Conservation (phyloP, 1,140 invertebrate species). For the Himalopsyche phryganea region DNA sequence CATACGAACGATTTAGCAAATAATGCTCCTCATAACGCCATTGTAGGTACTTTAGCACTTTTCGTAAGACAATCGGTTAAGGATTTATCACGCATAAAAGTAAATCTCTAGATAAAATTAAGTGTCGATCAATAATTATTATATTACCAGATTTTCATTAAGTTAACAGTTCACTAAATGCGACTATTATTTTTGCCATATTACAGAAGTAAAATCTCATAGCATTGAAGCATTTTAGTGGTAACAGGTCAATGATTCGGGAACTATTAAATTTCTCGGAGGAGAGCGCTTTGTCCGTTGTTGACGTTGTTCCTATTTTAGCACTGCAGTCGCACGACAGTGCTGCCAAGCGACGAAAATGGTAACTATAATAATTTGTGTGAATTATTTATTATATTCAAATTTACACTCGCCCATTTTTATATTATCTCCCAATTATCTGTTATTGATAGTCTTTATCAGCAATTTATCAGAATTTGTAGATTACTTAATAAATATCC, state of each 20-base stretch:
- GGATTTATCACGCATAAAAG: conserved; percentile 26
- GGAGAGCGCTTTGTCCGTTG: background rate
- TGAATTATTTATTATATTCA: no score
- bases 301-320: background rate
- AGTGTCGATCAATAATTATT: conserved; percentile 12
- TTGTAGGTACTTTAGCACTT: conserved; percentile 16
- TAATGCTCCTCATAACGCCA: conserved; percentile 18
- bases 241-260: conserved; percentile 27
- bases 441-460: no score
- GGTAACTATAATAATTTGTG: background rate
- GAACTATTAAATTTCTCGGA: conserved; percentile 21
- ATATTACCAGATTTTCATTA: conserved; percentile 55
- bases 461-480: no score
- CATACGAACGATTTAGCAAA: background rate
- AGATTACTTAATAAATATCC: no score
- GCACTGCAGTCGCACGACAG: background rate
- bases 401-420: no score
- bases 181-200: conserved; percentile 53
- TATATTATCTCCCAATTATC: no score
- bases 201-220: conserved; percentile 51
- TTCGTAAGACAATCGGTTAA: conserved; percentile 14
- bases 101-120: conserved; percentile 19
- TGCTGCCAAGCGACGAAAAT: background rate
- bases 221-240: conserved; percentile 50
- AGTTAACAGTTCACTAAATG: conserved; percentile 53